Evolutionary conservation across 2,888 invertebrate genomes (phyloP), one percentile per base, ranked within the genome.

Genomic region (Apomyelois bistriatella): DNA sequence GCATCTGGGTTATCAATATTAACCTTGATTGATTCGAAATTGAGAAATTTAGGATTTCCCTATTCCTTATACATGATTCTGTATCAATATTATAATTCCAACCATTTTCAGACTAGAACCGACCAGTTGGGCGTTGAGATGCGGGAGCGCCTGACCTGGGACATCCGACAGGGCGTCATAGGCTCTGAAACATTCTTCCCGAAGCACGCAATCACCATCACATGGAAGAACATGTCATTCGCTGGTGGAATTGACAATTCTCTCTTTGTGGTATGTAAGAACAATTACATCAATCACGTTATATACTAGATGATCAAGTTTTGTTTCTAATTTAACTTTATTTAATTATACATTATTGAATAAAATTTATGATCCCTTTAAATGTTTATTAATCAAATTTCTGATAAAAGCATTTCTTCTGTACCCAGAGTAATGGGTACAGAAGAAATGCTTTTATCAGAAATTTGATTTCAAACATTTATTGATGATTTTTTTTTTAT

Each of bases 161-260:
- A 98, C 73, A 94, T 98, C 55, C 93, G 96, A 43, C 93, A 96
- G 65, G 97, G 97, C 8, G 97, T 98, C 16, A 96, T 97, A 22
- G 98, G 99, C 0, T 94, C 98, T 0, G 95, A 96, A 41, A 94
- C 95, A 1, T 99, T 99, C 85, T 92, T 94, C 62, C 98, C 99
- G 0, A 97, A 98, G 74, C 98, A 98, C 74, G 96, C 95, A 2
- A 90, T 97, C 55, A 95, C 98, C 57, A 93, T 96, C 53, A 99
- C 99, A 0, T 99, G 99, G 99, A 97, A 97, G 81, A 98, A 99
- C 82, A 95, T 98, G 85, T 96, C 97, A 0, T 98, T 98, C 77
- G 93, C 96, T 71, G 97, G 97, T 50, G 97, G 97, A 62, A 96
- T 95, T 65, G 94, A 94, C 60, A 94, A 94, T 77, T 93, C 95